phyloP scores from a whole-genome alignment of 1,140 invertebrate species.

The Radopholus similis region DNA sequence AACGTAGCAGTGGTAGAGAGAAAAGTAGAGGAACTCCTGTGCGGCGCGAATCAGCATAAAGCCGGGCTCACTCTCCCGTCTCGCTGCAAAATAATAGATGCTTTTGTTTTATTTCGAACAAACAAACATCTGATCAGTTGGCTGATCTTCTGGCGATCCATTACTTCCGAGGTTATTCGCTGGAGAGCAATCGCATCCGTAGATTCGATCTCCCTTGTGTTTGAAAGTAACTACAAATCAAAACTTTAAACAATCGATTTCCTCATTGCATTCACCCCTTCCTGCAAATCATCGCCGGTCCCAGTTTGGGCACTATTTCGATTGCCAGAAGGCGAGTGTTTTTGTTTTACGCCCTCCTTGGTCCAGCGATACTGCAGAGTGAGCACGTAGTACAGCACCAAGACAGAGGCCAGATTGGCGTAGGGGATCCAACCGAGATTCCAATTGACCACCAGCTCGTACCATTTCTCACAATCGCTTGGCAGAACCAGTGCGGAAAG shows the following conservation, averaged over 20 bases:
- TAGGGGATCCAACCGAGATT: constrained; percentile 41
- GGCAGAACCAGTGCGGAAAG: constrained; percentile 30
- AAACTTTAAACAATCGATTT: neutral
- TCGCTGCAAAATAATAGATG: neutral
- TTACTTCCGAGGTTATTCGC: constrained; percentile 47
- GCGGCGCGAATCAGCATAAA: constrained; percentile 7
- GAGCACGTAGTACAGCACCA: constrained; percentile 38
- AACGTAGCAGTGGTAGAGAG: constrained; percentile 49
- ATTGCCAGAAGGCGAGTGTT: neutral
- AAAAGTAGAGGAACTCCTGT: constrained; percentile 39
- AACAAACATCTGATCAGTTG: constrained; percentile 8
- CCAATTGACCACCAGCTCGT: constrained; percentile 27
- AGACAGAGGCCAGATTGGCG: constrained; percentile 41
- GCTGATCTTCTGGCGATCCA: constrained; percentile 54
- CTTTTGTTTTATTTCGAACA: neutral
- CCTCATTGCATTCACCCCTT: too few species aligned
- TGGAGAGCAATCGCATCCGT: constrained; percentile 28
- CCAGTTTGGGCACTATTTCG: neutral
- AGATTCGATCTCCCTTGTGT: neutral
- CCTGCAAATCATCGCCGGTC: too few species aligned
- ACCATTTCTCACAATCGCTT: constrained; percentile 41
- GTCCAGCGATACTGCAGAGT: constrained; percentile 56
- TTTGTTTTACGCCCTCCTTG: constrained; percentile 31
- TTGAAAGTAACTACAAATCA: constrained; percentile 18
- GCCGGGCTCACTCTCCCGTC: neutral